phyloP scores from a whole-genome alignment of 2,113 vertebrate species.

The Symphodus melops region DNA sequence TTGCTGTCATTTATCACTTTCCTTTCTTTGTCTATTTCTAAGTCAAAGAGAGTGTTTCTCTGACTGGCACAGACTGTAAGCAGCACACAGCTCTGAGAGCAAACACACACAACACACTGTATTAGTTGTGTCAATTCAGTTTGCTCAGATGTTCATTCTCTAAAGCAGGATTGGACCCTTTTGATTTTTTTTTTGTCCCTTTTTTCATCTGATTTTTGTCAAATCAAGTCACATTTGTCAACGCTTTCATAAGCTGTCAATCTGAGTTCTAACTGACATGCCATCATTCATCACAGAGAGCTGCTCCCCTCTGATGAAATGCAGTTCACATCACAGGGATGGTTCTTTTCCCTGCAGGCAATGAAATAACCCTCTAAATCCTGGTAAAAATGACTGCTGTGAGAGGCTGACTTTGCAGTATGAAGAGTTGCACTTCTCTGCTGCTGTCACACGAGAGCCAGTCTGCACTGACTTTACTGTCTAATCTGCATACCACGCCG shows the following conservation, averaged over 20 bases:
- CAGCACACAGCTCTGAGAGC: neutral
- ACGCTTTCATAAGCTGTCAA: constrained; percentile 61
- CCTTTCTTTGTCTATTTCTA: constrained; percentile 21
- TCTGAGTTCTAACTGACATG: constrained; percentile 49
- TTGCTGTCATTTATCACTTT: constrained; percentile 14
- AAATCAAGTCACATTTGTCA: constrained; percentile 59
- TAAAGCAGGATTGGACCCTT: constrained; percentile 44
- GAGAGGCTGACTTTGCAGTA: constrained; percentile 67
- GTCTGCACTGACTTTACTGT: constrained; percentile 45
- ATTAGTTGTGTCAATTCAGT: constrained; percentile 8
- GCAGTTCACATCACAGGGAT: constrained; percentile 23
- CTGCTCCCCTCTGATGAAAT: constrained; percentile 47
- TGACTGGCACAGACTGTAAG: constrained; percentile 3
- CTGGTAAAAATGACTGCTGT: constrained; percentile 65
- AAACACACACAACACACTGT: constrained; percentile 26
- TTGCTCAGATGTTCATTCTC: constrained; percentile 47
- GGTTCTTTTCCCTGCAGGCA: constrained; percentile 47
- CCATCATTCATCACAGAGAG: constrained; percentile 40
- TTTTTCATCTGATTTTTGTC: constrained; percentile 52
- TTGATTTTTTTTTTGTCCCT: constrained; percentile 44
- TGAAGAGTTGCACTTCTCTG: constrained; percentile 49
- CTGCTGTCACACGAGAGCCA: constrained; percentile 64
- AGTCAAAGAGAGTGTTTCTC: constrained; percentile 11
- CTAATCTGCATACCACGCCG: constrained; percentile 69
- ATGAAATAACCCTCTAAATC: constrained; percentile 74